phyloP scores from a whole-genome alignment of 2,113 vertebrate genomes.

The Nicator chloris region DNA sequence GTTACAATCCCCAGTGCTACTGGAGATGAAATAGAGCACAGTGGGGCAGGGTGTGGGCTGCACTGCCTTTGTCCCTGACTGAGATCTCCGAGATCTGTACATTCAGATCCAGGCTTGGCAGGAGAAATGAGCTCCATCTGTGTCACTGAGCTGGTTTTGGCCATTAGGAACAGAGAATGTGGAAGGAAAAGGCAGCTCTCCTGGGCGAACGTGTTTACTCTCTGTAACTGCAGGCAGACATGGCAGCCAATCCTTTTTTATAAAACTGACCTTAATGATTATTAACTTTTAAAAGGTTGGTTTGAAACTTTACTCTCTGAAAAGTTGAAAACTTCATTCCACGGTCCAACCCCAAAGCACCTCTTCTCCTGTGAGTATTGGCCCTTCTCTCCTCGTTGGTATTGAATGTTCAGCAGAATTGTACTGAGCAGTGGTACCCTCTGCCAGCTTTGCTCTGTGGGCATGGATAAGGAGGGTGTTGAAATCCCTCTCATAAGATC shows the following conservation, averaged over 20 bases:
- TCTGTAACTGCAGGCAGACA: not conserved
- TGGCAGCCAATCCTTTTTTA: not conserved
- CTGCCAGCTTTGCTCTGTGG: not conserved
- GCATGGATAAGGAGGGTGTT: not conserved
- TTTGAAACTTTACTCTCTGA: not conserved
- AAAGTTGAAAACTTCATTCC: not conserved
- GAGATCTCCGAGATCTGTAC: not conserved
- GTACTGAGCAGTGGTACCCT: not conserved
- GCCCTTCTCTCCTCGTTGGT: not conserved
- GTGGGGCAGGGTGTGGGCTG: not conserved
- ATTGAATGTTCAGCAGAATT: not conserved
- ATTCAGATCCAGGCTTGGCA: constrained; percentile 15
- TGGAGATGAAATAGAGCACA: not conserved
- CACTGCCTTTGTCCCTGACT: not conserved
- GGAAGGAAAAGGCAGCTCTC: not conserved
- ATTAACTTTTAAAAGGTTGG: not conserved
- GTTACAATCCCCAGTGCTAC: not conserved
- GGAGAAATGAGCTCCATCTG: constrained; percentile 7
- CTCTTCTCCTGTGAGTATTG: not conserved
- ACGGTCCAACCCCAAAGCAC: not conserved
- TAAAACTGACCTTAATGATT: not conserved
- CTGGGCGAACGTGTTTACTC: not conserved
- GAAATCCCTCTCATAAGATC: not conserved
- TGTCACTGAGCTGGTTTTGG: not conserved
- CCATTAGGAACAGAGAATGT: not conserved